Conservation (phyloP, 2,888 invertebrate species). For the Heteromurus nitidus region DNA sequence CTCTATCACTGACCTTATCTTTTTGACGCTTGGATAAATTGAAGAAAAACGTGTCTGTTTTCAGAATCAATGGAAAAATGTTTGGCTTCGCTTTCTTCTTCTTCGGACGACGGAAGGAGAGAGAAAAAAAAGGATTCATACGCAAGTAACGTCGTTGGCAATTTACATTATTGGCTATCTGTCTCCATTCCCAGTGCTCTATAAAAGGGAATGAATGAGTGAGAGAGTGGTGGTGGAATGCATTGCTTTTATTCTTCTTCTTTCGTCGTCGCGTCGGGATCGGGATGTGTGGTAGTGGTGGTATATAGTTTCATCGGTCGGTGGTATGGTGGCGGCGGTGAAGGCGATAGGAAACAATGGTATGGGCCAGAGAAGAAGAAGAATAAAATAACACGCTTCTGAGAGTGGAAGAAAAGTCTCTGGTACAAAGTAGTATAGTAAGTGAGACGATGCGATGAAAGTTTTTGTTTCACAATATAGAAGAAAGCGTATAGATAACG, state of each 20-base stretch:
- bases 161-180: constrained; percentile 67
- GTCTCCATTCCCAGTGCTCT: constrained; percentile 63
- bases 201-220: constrained; percentile 19
- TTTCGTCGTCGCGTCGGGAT: too few species aligned
- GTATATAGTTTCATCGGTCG: too few species aligned
- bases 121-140: constrained; percentile 47
- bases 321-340: too few species aligned
- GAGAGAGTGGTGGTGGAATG: constrained; percentile 2
- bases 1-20: constrained; percentile 64
- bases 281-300: too few species aligned
- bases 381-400: too few species aligned
- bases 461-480: too few species aligned
- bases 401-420: too few species aligned
- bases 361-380: constrained; percentile 10
- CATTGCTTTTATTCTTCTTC: constrained; percentile 9
- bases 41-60: constrained; percentile 66
- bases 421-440: too few species aligned
- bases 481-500: constrained; percentile 18
- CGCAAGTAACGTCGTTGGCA: constrained; percentile 62
- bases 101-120: constrained; percentile 6
- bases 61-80: constrained; percentile 60
- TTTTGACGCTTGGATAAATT: constrained; percentile 66
- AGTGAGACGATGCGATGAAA: too few species aligned
- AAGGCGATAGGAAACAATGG: too few species aligned
- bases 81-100: constrained; percentile 48